A percentile compares a stretch with the other conserved stretches of the same genome.
Conservation (phyloP, 2,888 invertebrate genomes). For the Cataglyphis cursor region DNA sequence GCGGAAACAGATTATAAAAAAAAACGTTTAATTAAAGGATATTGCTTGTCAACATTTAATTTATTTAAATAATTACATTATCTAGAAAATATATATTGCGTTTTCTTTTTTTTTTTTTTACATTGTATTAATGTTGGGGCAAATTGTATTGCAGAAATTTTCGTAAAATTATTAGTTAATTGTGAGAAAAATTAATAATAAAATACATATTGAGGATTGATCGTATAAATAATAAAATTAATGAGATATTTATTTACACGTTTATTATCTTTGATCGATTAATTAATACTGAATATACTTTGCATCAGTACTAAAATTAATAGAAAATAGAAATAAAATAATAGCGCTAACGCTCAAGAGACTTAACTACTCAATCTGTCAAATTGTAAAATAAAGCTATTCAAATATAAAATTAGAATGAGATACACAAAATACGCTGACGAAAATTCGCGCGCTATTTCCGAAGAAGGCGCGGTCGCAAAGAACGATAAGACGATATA, state of each 20-base stretch:
- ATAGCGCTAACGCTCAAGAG: neutral
- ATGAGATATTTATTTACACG: neutral
- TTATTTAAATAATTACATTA: neutral
- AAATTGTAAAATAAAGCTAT: neutral
- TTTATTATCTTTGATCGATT: neutral
- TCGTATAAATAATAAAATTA: neutral
- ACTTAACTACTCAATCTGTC: neutral
- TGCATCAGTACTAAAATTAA: neutral
- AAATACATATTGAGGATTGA: neutral
- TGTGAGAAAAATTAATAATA: neutral
- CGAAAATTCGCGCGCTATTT: neutral
- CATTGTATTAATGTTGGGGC: neutral
- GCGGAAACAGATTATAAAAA: constrained; percentile 13
- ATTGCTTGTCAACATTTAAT: neutral
- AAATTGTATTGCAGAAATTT: neutral
- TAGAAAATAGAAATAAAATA: constrained; percentile 15
- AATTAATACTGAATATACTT: neutral
- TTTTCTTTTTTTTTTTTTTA: constrained; percentile 11
- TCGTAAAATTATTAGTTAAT: neutral
- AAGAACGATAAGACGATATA: constrained; percentile 31
- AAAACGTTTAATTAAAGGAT: neutral
- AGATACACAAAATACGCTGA: constrained; percentile 37
- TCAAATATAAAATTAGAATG: constrained; percentile 17
- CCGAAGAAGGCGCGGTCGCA: neutral
- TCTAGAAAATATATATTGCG: neutral